Evolutionary conservation across 2,888 invertebrate genomes (phyloP).

Genomic region (Dryadula phaetusa): DNA sequence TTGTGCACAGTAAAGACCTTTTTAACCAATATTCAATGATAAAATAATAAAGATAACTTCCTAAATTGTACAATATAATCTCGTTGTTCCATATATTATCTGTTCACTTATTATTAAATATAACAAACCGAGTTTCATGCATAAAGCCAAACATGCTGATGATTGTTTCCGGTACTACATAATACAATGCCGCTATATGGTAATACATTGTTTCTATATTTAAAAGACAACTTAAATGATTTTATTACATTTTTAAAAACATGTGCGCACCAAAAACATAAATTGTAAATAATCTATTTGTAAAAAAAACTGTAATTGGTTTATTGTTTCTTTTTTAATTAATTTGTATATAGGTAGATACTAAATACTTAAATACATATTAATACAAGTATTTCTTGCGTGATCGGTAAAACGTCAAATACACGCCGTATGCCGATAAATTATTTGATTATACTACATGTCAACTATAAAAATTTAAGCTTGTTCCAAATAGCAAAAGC

Average conservation of each 20-base stretch:
- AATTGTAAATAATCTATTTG: too few relatives aligned
- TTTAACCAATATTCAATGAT: neutral
- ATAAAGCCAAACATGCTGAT: conserved; percentile 43
- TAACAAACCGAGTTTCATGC: conserved; percentile 36
- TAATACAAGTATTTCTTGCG: neutral
- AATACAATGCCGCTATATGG: neutral
- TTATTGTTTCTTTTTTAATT: too few relatives aligned
- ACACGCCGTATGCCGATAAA: neutral
- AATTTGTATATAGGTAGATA: neutral
- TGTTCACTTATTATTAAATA: conserved; percentile 7
- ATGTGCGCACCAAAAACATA: neutral
- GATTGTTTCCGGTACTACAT: conserved; percentile 23
- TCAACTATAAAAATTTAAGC: neutral
- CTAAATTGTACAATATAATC: neutral
- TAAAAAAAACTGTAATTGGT: too few relatives aligned
- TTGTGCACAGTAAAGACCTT: neutral
- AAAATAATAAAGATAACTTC: neutral
- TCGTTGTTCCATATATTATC: conserved; percentile 5
- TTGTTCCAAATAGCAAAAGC: conserved; percentile 25
- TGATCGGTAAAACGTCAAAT: neutral
- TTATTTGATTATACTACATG: conserved; percentile 6
- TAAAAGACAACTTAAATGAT: neutral
- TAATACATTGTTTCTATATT: neutral
- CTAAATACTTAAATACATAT: neutral
- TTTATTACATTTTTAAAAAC: neutral